Evolutionary conservation across 1,140 invertebrate species (phyloP), one percentile per base, ranked within the genome.

Genomic region (Limonius californicus): DNA sequence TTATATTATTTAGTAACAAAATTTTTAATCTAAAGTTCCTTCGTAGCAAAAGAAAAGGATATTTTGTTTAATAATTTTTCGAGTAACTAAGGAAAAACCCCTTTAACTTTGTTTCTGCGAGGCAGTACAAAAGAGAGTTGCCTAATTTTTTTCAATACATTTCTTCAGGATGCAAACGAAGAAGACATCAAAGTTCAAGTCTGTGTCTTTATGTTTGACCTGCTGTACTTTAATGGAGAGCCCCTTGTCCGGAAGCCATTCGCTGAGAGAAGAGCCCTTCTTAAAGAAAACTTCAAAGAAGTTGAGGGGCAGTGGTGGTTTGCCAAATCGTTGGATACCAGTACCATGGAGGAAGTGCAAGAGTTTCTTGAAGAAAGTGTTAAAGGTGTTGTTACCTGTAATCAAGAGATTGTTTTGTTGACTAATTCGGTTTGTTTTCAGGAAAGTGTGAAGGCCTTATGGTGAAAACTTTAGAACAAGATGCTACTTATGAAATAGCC

Each of bases 381-480:
- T 14, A 93, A 93, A 83, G 73, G 70, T 72, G 55, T n/a, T n/a
- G n/a, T n/a, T n/a, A n/a, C n/a, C 55, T 50, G 42, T 61, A 20
- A 18, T 14, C 11, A 15, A 23, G 35, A 14, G 35, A 14, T 57
- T 30, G 57, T 57, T 63, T 57, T 42, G 7, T 14, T 12, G 1
- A 9, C 12, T 18, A 19, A n/a, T 56, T 15, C 53, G 7, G 7
- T 39, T 39, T 39, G 9, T 54, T 18, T 67, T 53, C 64, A 89
- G 89, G 91, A 27, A 97, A 97, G 74, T 99, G 97, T 78, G 98
- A 99, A 82, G 97, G 98, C 9, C 80, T 99, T 7, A 99, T 99
- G 97, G 92, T 99, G 0, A 99, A 99, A 81, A 95, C 95, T 0
- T 78, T 99, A 30, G 87, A 94, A 70, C 85, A 89, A 60, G 89